Evolutionary conservation across 2,888 invertebrate genomes (phyloP), one percentile per base, ranked within the genome.

Genomic region (Siphonodentalium dalli): DNA sequence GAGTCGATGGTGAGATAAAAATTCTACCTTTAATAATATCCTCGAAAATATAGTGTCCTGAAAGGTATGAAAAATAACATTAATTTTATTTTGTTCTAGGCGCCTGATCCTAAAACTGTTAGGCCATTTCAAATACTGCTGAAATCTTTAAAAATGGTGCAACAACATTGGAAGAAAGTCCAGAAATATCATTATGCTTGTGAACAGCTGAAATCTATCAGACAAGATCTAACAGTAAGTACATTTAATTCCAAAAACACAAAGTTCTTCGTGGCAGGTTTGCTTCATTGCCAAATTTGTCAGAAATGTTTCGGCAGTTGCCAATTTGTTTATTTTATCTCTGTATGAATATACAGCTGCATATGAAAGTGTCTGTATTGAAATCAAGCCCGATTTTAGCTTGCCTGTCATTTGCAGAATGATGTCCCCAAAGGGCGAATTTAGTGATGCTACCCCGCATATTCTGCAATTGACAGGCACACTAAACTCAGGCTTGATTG

Each of bases 131-230:
- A 88, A 78, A 89, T 99, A 41, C 86, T 99, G 58, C 86, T 86
- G 71, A 88, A 87, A 78, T 91, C 98, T 39, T 86, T 99, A 74
- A 88, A 87, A 77, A 90, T 92, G 85, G 96, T 98, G 11, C 94
- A 96, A 83, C 86, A 88, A 39, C 89, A 90, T 73, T 99, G 98
- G 95, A 87, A 89, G 64, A 86, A 88, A 52, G 92, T 90, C 74
- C 90, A 90, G 77, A 96, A 99, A 84, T 99, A 99, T 83, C 89
- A 88, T 83, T 98, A 95, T 85, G 91, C 93, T 56, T 98, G 97
- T 85, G 97, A 98, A 86, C 99, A 99, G 84, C 86, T 99, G 53
- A 98, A 99, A 84, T 96, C 97, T 8, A 97, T 99, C 67, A 86
- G 99, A 69, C 99, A 99, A 85, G 99, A 99, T 87, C 86, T 99